Evolutionary conservation across 2,797 vertebrate genomes (phyloP).

Genomic region (Glyptemys insculpta): DNA sequence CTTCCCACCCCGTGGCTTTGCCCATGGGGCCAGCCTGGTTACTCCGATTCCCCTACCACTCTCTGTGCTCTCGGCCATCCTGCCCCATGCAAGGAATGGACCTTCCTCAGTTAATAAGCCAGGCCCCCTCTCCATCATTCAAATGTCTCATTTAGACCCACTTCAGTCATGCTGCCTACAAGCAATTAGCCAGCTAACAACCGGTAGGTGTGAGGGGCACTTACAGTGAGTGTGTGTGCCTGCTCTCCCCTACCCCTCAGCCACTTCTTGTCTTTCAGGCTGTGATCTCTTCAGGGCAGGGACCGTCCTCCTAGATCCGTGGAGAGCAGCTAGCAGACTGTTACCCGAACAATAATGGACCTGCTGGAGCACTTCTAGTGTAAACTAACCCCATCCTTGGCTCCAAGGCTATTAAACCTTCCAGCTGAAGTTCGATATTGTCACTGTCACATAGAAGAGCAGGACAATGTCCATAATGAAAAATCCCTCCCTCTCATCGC

Average conservation of each 20-base stretch:
- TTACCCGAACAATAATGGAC: background rate
- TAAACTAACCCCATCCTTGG: conserved; percentile 49
- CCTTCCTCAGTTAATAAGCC: background rate
- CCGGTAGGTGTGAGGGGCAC: background rate
- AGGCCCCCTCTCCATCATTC: background rate
- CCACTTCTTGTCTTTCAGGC: background rate
- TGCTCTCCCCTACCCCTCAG: too few species aligned
- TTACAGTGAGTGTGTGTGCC: too few species aligned
- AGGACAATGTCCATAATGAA: conserved; percentile 57
- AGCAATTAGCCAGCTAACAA: too few species aligned
- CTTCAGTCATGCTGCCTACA: background rate
- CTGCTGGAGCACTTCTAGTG: background rate
- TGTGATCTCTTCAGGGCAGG: background rate
- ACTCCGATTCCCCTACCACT: background rate
- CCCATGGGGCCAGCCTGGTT: background rate
- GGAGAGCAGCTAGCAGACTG: background rate
- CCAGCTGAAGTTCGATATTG: conserved; percentile 25
- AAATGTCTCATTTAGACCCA: background rate
- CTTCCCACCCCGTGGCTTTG: background rate
- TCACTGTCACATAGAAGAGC: conserved; percentile 45
- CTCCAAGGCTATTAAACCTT: background rate
- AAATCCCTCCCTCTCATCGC: conserved; percentile 65
- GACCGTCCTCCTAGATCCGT: fast-evolving
- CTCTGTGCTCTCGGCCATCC: background rate
- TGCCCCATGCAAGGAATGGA: too few species aligned